phyloP scores from a whole-genome alignment of 2,113 vertebrate genomes.

The Camelus dromedarius region DNA sequence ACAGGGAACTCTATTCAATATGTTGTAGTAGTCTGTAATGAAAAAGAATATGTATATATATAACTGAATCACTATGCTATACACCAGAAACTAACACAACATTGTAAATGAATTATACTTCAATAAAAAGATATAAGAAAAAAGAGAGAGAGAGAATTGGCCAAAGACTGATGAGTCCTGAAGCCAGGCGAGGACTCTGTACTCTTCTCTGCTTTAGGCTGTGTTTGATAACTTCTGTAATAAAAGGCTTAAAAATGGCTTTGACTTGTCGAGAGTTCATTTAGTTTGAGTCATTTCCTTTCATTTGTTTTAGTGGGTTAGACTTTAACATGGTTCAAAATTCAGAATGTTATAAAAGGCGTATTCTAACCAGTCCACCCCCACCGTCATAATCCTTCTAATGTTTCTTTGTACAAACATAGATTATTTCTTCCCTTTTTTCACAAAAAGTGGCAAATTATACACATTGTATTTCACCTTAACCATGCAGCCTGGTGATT shows the following conservation, averaged over 20 bases:
- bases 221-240: neutral
- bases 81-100: too few species aligned
- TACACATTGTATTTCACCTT: neutral
- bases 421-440: neutral
- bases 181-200: neutral
- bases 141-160: too few species aligned
- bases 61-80: too few species aligned
- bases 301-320: neutral
- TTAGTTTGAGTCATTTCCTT: neutral
- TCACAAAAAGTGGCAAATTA: neutral
- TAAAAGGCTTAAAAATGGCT: neutral
- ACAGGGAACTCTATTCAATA: too few species aligned
- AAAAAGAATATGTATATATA: too few species aligned
- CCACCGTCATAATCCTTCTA: neutral
- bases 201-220: too few species aligned
- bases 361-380: neutral
- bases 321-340: neutral
- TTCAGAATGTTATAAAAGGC: neutral
- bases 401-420: neutral
- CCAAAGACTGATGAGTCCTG: neutral
- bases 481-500: neutral
- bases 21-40: too few species aligned
- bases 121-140: too few species aligned
- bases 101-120: too few species aligned
- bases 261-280: neutral